Conservation (phyloP, 1,140 invertebrate species). For the Cotesia glomerata region DNA sequence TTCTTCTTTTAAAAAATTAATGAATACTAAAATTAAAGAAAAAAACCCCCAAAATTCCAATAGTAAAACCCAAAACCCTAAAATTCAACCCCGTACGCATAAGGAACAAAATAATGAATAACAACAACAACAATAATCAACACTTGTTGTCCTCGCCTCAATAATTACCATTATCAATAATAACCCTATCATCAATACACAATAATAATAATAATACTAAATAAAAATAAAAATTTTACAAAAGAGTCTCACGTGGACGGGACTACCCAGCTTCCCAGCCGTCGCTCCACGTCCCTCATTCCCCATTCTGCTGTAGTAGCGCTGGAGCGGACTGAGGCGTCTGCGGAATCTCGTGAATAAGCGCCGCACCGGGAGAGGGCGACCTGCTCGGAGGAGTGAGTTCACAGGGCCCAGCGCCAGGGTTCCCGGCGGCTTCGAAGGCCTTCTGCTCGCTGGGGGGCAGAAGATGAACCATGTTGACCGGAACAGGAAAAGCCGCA, state of each 20-base stretch:
- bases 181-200: no score
- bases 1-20: no score
- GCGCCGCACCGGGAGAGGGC: constrained; percentile 33
- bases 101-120: no score
- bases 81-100: no score
- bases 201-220: neutral
- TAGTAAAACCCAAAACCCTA: no score
- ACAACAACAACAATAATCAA: no score
- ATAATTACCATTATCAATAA: no score
- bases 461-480: constrained; percentile 82
- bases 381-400: constrained; percentile 25
- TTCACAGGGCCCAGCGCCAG: constrained; percentile 26
- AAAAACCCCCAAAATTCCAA: no score
- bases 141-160: no score
- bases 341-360: constrained; percentile 50
- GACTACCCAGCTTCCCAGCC: constrained; percentile 6
- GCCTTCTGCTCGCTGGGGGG: constrained; percentile 76
- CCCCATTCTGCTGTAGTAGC: constrained; percentile 58
- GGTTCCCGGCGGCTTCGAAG: constrained; percentile 42
- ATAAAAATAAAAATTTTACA: neutral
- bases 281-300: constrained; percentile 38
- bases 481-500: constrained; percentile 78
- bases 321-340: constrained; percentile 55
- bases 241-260: constrained; percentile 1
- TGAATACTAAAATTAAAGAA: no score